phyloP scores from a whole-genome alignment of 2,797 vertebrate species.

The Lindbergichthys nudifrons region DNA sequence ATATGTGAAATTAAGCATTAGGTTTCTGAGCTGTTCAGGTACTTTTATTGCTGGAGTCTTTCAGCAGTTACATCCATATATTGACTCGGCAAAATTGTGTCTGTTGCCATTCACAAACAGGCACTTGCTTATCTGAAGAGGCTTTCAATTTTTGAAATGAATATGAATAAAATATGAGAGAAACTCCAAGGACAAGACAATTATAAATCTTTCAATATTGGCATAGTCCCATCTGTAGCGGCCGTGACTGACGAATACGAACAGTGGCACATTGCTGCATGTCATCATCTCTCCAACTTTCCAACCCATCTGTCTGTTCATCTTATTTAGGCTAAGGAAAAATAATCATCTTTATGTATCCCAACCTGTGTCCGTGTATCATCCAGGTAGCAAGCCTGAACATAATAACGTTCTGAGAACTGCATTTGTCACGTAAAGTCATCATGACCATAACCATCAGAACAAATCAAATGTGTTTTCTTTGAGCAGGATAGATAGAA shows the following conservation, averaged over 20 bases:
- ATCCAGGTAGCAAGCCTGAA: background rate
- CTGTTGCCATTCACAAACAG: background rate
- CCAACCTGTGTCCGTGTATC: background rate
- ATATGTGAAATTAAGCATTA: background rate
- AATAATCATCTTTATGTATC: background rate
- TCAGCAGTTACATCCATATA: background rate
- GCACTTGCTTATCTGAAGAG: background rate
- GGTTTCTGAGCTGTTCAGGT: background rate
- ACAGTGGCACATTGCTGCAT: too few relatives aligned
- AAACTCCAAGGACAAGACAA: background rate
- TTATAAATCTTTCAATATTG: conserved; percentile 9
- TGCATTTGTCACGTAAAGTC: background rate
- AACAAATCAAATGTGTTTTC: background rate
- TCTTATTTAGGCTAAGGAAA: too few relatives aligned
- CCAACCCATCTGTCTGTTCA: too few relatives aligned
- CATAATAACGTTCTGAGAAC: background rate
- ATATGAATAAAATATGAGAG: conserved; percentile 12
- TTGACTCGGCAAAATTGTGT: background rate
- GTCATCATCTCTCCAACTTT: too few relatives aligned
- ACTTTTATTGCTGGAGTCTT: background rate
- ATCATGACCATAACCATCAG: background rate
- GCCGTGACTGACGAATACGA: too few relatives aligned
- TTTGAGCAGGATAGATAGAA: background rate
- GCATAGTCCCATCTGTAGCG: too few relatives aligned
- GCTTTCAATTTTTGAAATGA: conserved; percentile 3